Conservation (phyloP, 2,797 vertebrate genomes). For the Sebastes flavidus region DNA sequence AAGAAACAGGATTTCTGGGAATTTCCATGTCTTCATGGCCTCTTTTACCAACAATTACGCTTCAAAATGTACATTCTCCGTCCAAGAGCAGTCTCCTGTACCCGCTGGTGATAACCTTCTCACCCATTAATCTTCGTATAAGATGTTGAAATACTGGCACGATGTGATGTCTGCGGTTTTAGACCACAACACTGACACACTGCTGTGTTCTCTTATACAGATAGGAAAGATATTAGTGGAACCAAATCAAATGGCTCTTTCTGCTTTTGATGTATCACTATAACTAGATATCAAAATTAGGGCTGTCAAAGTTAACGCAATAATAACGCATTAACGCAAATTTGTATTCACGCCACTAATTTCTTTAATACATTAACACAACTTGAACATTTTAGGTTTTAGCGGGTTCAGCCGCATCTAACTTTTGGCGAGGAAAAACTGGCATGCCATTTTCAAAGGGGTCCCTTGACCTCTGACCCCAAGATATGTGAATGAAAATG, state of each 20-base stretch:
- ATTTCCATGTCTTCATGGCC: slow-evolving; percentile 42
- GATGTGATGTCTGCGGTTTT: slow-evolving; percentile 48
- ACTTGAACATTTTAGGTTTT: too few species aligned
- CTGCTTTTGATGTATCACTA: background rate
- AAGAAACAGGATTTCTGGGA: slow-evolving; percentile 62
- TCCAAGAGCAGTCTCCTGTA: slow-evolving; percentile 43
- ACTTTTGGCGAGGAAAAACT: too few species aligned
- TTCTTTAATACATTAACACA: too few species aligned
- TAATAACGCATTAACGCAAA: too few species aligned
- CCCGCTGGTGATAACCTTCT: slow-evolving; percentile 45
- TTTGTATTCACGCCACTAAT: too few species aligned
- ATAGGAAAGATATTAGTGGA: slow-evolving; percentile 7
- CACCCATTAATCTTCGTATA: slow-evolving; percentile 46
- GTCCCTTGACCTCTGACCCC: too few species aligned
- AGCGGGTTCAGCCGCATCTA: too few species aligned
- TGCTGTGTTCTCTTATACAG: slow-evolving; percentile 8
- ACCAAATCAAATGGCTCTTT: slow-evolving; percentile 7
- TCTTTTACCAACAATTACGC: slow-evolving; percentile 51
- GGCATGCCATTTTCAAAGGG: too few species aligned
- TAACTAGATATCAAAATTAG: background rate
- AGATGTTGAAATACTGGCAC: slow-evolving; percentile 27
- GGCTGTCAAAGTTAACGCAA: too few species aligned
- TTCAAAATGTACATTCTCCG: slow-evolving; percentile 34
- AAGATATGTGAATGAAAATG: too few species aligned
- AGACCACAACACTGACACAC: slow-evolving; percentile 5